These are phyloP conservation scores for Pimephales promelas DNA, from an alignment of 2,113 vertebrate genomes.

Conservation along the genomic window DNA sequence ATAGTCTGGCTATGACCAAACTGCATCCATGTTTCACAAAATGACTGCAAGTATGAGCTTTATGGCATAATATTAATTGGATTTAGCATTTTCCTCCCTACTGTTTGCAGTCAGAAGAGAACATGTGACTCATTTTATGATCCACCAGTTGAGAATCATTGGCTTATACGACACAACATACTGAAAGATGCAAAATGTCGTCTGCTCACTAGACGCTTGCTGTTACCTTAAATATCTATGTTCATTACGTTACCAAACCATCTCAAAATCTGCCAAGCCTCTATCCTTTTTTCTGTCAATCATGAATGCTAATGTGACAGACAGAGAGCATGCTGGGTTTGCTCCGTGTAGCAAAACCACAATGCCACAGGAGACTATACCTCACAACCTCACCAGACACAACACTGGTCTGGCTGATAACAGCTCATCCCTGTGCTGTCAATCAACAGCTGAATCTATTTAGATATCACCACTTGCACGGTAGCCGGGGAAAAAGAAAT, in stretches of 20 bases:
- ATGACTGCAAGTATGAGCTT: not conserved
- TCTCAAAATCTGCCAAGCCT: not conserved
- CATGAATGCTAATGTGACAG: slow-evolving; percentile 36
- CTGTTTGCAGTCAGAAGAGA: not conserved
- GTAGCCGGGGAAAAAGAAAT: not conserved
- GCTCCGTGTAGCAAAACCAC: slow-evolving; percentile 2
- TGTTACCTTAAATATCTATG: not conserved
- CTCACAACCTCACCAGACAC: slow-evolving; percentile 41
- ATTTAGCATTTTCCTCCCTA: not conserved
- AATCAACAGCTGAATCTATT: slow-evolving; percentile 45
- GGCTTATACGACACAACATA: not conserved
- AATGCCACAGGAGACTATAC: slow-evolving; percentile 38
- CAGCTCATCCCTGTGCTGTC: slow-evolving; percentile 39
- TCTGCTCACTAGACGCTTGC: not conserved
- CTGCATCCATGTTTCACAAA: not conserved
- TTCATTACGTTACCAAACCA: slow-evolving; percentile 4
- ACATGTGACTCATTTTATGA: not conserved
- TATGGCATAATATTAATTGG: not conserved
- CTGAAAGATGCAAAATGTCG: not conserved
- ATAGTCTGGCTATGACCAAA: not conserved
- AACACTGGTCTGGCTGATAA: slow-evolving; percentile 45
- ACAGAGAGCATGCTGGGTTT: slow-evolving; percentile 25
- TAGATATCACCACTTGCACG: slow-evolving; percentile 35
- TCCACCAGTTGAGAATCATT: not conserved
- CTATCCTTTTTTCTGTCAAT: slow-evolving; percentile 42